Base-by-base conservation (phyloP, 2,113 vertebrate genomes). In the Pseudorasbora parva region DNA sequence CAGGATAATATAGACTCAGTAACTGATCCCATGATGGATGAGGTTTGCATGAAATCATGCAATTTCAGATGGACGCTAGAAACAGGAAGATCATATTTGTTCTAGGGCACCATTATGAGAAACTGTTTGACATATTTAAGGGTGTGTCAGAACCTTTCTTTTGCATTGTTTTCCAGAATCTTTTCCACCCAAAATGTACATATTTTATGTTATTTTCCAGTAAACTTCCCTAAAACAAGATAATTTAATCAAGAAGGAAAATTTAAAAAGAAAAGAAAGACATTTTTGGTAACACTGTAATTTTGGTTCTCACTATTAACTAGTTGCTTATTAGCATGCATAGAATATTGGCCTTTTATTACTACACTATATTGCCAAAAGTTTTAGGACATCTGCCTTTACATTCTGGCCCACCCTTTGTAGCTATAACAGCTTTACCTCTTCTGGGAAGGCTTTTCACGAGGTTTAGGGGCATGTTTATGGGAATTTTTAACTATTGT, bases 21-120 rank as follows among this genome's bases (percentile, higher is more conserved):
- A 85, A 82, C 85, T 89, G 69, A 84, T 82, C 86, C 45, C 6
- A 66, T 89, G 88, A 89, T 86, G 74, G 84, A 89, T 87, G 83
- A 81, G 45, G 69, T 23, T 60, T 71, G 84, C 45, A 66, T 78
- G 71, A 77, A 83, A 81, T 82, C 79, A 72, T 25, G 78, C 77
- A 37, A 37, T 83, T 85, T 87, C 62, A 82, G 75, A 78, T 82
- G 72, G 78, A 78, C 41, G 71, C 81, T 79, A 88, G 62, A 81
- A 85, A 78, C 51, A 37, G 57, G 7, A 82, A 77, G 76, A 85
- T 85, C 83, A 51, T 85, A 78, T 85, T 86, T 81, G 83, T 83
- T 54, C 19, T 76, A 47, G 82, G 66, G 72, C 84, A 37, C 69
- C 75, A 74, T 82, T 79, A 74, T 83, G 76, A 83, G 74, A 85